A percentile compares a stretch with the other conserved stretches of the same genome.
Conservation (phyloP, 2,113 vertebrate genomes). For the Asarcornis scutulata region DNA sequence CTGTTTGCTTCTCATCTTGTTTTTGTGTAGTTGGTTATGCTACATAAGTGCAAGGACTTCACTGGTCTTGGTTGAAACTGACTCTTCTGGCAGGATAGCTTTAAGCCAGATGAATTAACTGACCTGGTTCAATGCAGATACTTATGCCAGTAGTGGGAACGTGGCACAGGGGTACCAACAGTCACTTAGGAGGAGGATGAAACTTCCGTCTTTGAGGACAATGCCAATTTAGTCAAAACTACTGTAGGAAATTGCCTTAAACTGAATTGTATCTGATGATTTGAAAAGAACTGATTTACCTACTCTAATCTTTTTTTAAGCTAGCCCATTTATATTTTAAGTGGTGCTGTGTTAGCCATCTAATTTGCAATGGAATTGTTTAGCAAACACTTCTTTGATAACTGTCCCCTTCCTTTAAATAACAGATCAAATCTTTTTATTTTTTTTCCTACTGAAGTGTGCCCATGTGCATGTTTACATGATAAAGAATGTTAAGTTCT, state of each 20-base stretch:
- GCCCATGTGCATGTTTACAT: background rate
- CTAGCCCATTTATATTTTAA: background rate
- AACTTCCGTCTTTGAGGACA: background rate
- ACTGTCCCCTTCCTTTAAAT: background rate
- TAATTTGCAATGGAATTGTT: background rate
- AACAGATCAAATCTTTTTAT: background rate
- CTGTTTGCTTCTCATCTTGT: background rate
- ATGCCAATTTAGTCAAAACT: background rate
- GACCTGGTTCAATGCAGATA: background rate
- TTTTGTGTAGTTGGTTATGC: background rate
- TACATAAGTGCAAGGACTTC: background rate
- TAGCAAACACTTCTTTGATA: background rate
- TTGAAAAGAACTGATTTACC: background rate
- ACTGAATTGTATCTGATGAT: background rate
- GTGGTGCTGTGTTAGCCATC: background rate
- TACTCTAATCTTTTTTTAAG: background rate
- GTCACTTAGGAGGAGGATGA: background rate
- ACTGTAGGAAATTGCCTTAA: background rate
- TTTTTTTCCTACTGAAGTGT: background rate
- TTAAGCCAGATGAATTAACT: background rate
- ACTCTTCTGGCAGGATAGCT: background rate
- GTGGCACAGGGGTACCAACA: background rate
- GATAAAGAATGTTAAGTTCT: background rate
- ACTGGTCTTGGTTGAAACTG: background rate
- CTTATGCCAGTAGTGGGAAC: background rate